phyloP scores from a whole-genome alignment of 1,140 invertebrate genomes.

The Ganaspis sp. region DNA sequence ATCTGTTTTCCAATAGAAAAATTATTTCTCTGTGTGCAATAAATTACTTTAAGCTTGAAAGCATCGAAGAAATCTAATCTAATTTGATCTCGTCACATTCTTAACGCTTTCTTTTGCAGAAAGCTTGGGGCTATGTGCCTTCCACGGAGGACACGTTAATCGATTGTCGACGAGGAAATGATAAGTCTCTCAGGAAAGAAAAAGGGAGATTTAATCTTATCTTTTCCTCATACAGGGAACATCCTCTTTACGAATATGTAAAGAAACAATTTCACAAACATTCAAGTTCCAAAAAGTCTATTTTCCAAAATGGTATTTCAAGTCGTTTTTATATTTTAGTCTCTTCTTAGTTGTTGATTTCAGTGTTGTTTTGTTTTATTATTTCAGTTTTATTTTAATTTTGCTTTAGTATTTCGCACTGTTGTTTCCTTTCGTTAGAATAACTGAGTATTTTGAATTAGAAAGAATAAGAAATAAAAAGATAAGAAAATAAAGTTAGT shows the following conservation, averaged over 20 bases:
- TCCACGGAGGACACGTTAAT: not conserved
- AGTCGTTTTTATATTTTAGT: no score
- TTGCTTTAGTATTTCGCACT: no score
- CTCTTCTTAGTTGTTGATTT: no score
- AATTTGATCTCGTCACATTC: conserved; percentile 6
- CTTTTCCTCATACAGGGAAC: not conserved
- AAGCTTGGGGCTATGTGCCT: conserved; percentile 15
- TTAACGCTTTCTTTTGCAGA: conserved; percentile 9
- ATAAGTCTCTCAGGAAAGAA: conserved; percentile 1
- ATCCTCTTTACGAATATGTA: not conserved
- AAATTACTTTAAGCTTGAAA: not conserved
- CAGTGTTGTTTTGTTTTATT: no score
- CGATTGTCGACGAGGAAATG: conserved; percentile 18
- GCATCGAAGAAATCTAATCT: conserved; percentile 6
- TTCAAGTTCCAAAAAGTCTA: no score
- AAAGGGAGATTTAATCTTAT: conserved; percentile 9
- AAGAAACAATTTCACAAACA: no score
- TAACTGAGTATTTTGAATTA: no score
- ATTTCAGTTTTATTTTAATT: no score
- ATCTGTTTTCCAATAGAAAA: not conserved
- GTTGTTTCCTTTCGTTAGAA: no score
- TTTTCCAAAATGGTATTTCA: no score
- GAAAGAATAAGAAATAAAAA: no score
- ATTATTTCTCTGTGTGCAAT: not conserved
- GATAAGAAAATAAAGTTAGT: no score